A percentile compares a stretch with the other conserved stretches of the same genome.
Conservation (phyloP, 2,113 vertebrate species). For the Labeo catla region DNA sequence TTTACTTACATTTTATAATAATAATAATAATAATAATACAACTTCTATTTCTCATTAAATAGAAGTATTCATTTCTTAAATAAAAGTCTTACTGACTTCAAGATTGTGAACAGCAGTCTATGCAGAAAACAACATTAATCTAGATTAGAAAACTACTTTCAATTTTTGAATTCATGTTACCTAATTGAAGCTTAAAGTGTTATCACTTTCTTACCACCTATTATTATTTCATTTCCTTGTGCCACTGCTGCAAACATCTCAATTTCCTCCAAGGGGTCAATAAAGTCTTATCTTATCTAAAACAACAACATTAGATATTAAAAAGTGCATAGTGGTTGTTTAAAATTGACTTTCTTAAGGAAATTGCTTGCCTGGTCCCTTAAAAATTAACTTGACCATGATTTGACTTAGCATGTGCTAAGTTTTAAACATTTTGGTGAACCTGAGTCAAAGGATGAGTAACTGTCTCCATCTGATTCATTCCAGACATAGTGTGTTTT, state of each 20-base stretch:
- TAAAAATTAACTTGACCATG: not conserved
- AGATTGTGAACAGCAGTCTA: not conserved
- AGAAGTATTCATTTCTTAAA: not conserved
- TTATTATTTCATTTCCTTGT: not conserved
- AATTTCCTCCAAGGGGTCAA: slow-evolving; percentile 12
- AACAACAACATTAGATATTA: not conserved
- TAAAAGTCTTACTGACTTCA: not conserved
- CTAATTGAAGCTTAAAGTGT: not conserved
- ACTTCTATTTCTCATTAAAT: too few species aligned
- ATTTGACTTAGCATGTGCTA: not conserved
- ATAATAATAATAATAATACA: not conserved
- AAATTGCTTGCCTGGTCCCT: not conserved
- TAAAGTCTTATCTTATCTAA: slow-evolving; percentile 29
- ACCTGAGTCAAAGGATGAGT: not conserved
- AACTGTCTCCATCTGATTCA: not conserved
- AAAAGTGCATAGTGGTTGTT: not conserved
- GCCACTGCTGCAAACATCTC: not conserved
- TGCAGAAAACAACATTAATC: not conserved
- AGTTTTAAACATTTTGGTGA: not conserved
- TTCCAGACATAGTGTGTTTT: slow-evolving; percentile 5
- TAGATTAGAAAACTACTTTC: too few species aligned
- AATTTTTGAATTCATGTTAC: not conserved
- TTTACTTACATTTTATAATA: not conserved
- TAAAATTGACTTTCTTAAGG: not conserved
- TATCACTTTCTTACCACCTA: not conserved